Evolutionary conservation across 2,888 invertebrate genomes (phyloP).

Genomic region (Alviniconcha strummeri): DNA sequence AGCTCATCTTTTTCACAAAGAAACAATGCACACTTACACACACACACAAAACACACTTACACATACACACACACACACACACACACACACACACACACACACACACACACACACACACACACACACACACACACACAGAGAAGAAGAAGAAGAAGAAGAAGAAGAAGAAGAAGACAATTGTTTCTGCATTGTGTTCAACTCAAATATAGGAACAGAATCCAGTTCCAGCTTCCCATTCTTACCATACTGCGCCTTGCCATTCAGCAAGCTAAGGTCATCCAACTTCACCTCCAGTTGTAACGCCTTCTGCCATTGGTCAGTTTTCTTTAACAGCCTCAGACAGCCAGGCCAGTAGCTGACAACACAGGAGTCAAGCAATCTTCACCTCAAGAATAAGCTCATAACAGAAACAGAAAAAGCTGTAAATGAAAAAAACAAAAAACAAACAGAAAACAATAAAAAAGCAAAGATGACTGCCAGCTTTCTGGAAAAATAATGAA

Average conservation of each 20-base stretch:
- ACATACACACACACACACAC: neutral
- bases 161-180: neutral
- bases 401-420: too few species aligned
- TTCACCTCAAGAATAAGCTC: too few species aligned
- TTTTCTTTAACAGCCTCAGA: conserved; percentile 48
- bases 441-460: too few species aligned
- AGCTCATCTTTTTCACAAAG: neutral
- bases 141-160: neutral
- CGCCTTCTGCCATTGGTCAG: conserved; percentile 41
- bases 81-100: neutral
- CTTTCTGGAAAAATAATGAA: too few species aligned
- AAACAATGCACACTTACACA: neutral
- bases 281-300: conserved; percentile 45
- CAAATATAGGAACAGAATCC: too few species aligned
- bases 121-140: neutral
- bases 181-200: too few species aligned
- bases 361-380: too few species aligned
- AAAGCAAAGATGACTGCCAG: too few species aligned
- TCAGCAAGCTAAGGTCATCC: conserved; percentile 48
- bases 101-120: neutral
- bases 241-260: conserved; percentile 40
- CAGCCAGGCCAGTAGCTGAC: conserved; percentile 58
- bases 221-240: neutral
- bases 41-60: too few species aligned
- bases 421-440: too few species aligned